Percentiles rank a stretch among this genome's conserved stretches.
Evolutionary conservation across 2,888 invertebrate genomes (phyloP).

Genomic region (Hipparchia sbordonii): DNA sequence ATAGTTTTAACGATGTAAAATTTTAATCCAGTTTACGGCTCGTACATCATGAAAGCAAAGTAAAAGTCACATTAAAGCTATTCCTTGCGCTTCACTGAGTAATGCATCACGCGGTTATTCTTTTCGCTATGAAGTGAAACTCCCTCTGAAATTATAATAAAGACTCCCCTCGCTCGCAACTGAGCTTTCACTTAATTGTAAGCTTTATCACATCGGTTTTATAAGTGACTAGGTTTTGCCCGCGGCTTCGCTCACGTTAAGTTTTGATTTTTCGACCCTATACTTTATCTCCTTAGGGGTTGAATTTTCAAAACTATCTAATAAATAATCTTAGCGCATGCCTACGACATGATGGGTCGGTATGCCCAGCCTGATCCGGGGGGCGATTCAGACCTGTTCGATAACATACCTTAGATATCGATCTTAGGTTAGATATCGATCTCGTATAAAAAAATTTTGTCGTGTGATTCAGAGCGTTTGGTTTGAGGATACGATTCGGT

Average conservation of each 20-base stretch:
- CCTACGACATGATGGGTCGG: too few species aligned
- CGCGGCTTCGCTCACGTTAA: too few species aligned
- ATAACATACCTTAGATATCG: too few species aligned
- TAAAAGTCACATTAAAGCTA: slow-evolving; percentile 31
- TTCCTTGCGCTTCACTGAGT: slow-evolving; percentile 31
- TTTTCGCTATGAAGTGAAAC: slow-evolving; percentile 27
- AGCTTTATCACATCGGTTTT: neutral
- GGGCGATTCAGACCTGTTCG: too few species aligned
- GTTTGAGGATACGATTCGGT: too few species aligned
- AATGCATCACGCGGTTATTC: slow-evolving; percentile 31
- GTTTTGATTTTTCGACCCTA: neutral
- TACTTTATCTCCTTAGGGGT: too few species aligned
- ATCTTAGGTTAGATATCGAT: too few species aligned
- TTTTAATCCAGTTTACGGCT: slow-evolving; percentile 25
- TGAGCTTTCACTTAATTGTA: slow-evolving; percentile 25
- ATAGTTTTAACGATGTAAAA: slow-evolving; percentile 11
- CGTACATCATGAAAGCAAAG: slow-evolving; percentile 28
- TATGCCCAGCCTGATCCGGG: too few species aligned
- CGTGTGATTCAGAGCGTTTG: too few species aligned
- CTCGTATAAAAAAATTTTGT: too few species aligned
- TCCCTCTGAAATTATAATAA: slow-evolving; percentile 21
- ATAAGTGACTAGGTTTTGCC: neutral
- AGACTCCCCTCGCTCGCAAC: slow-evolving; percentile 27
- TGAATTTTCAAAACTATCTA: too few species aligned
- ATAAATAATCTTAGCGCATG: too few species aligned